These are phyloP conservation scores for Polymixis lichenea DNA, from an alignment of 2,888 invertebrate species.

Conservation along the genomic window DNA sequence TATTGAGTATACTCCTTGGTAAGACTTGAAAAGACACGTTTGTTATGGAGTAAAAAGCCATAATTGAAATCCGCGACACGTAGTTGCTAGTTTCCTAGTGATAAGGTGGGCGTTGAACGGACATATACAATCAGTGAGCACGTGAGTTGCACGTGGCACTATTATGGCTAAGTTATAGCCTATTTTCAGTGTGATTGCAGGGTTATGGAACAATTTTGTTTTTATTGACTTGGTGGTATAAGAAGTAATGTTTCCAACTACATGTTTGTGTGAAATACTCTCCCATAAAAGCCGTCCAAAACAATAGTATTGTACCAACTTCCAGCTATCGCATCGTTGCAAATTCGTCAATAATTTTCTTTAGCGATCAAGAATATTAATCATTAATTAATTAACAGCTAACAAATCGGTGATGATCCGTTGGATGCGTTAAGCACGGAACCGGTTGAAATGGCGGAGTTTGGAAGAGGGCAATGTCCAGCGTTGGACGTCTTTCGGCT, in stretches of 20 bases:
- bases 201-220: background rate
- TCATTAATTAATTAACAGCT: background rate
- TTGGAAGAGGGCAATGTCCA: too few relatives aligned
- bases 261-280: background rate
- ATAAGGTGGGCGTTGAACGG: conserved; percentile 47
- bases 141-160: conserved; percentile 40
- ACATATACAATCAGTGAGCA: conserved; percentile 27
- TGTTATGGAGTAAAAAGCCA: conserved; percentile 20
- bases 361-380: background rate
- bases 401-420: background rate
- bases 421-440: too few relatives aligned
- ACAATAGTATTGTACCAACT: background rate
- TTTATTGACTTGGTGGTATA: background rate
- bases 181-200: background rate
- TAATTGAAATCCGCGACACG: conserved; percentile 22
- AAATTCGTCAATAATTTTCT: background rate
- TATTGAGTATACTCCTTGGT: background rate
- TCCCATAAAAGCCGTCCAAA: background rate
- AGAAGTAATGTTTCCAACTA: background rate
- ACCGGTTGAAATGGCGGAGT: too few relatives aligned
- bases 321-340: background rate
- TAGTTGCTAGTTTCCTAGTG: conserved; percentile 39
- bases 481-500: too few relatives aligned
- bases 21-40: conserved; percentile 8
- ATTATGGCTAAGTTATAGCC: conserved; percentile 19